Conservation (phyloP, 2,797 vertebrate genomes). For the Allobates femoralis region DNA sequence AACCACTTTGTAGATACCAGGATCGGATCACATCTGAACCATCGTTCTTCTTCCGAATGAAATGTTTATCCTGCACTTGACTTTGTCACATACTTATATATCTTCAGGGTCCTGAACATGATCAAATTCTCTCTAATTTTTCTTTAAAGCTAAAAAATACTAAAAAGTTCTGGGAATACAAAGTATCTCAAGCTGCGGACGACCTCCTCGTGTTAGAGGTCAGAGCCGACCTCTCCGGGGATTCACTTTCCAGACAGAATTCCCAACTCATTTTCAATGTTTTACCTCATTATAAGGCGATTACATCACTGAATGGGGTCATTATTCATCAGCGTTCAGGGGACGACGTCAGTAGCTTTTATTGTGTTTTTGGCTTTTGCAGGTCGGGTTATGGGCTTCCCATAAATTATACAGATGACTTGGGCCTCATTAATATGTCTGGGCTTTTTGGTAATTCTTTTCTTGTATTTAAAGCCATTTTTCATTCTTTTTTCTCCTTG, state of each 20-base stretch:
- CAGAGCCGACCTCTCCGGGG: not conserved
- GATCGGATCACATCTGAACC: not conserved
- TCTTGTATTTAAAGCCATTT: too few relatives aligned
- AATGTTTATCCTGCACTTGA: not conserved
- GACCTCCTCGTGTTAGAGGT: not conserved
- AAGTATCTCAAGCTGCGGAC: not conserved
- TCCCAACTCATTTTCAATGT: constrained; percentile 1
- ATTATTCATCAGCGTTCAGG: not conserved
- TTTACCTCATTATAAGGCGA: not conserved
- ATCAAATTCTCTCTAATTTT: not conserved
- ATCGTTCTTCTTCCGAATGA: not conserved
- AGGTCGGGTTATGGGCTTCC: not conserved
- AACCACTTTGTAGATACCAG: not conserved
- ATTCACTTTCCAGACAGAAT: constrained; percentile 10
- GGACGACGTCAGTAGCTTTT: not conserved
- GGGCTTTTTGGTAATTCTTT: too few relatives aligned
- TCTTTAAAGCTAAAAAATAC: constrained; percentile 4
- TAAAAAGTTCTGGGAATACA: constrained; percentile 10
- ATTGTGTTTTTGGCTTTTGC: not conserved
- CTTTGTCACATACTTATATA: not conserved
- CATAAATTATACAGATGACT: not conserved
- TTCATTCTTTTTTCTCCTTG: too few relatives aligned
- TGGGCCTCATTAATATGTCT: too few relatives aligned
- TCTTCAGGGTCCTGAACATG: not conserved
- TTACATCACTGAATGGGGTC: constrained; percentile 1